Percentiles rank a stretch among this genome's conserved stretches.
Evolutionary conservation across 2,113 vertebrate species (phyloP).

Genomic region (Podarcis raffonei): DNA sequence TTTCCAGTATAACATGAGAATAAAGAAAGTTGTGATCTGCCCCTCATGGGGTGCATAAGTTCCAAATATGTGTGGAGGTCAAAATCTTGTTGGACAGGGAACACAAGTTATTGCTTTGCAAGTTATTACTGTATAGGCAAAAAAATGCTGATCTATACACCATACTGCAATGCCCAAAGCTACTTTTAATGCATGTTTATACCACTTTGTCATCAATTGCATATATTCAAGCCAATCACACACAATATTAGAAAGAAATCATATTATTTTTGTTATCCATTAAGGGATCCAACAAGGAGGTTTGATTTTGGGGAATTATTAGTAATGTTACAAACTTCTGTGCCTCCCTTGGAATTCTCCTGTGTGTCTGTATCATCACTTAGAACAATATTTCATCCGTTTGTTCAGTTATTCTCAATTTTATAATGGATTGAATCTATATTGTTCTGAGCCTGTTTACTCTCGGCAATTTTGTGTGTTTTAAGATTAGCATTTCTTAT

Average conservation of each 20-base stretch:
- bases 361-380: not conserved
- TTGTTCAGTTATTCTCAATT: constrained; percentile 15
- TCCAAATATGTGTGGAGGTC: not conserved
- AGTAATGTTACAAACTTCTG: not conserved
- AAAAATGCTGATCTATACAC: not conserved
- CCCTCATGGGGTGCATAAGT: not conserved
- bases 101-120: not conserved
- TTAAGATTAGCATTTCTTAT: not conserved
- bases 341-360: not conserved
- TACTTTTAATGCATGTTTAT: not conserved
- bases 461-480: not conserved
- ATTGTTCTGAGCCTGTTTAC: not conserved
- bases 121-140: not conserved
- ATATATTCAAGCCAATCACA: not conserved
- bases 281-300: not conserved
- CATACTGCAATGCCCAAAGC: not conserved
- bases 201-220: not conserved
- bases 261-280: not conserved
- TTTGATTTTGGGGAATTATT: not conserved
- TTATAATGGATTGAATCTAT: constrained; percentile 1
- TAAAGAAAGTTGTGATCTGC: too few relatives aligned
- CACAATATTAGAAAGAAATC: not conserved
- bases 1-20: not conserved
- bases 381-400: not conserved
- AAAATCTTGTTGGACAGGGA: not conserved